A percentile compares a stretch with the other conserved stretches of the same genome.
Conservation (phyloP, 2,888 invertebrate species). For the Epirrita christyi region DNA sequence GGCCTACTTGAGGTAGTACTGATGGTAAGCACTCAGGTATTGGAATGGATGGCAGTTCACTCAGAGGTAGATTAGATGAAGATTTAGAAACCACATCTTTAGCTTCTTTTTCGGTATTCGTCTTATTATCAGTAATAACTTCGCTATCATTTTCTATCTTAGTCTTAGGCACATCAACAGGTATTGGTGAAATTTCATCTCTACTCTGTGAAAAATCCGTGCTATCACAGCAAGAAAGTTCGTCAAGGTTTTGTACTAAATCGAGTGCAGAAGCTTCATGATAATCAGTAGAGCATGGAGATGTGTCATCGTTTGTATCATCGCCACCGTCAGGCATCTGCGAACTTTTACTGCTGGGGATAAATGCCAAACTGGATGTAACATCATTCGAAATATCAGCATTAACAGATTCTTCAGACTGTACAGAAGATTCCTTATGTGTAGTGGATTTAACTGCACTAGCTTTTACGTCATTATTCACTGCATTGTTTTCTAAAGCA, state of each 20-base stretch:
- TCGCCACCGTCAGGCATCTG: constrained; percentile 62
- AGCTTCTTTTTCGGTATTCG: constrained; percentile 36
- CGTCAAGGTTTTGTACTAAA: constrained; percentile 71
- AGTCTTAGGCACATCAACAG: constrained; percentile 30
- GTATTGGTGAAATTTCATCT: constrained; percentile 56
- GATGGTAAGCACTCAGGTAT: constrained; percentile 53
- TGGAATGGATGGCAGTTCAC: constrained; percentile 72
- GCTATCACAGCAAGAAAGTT: constrained; percentile 73
- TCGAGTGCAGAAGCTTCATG: constrained; percentile 80
- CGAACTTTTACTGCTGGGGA: constrained; percentile 78
- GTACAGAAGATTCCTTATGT: constrained; percentile 64
- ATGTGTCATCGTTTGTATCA: constrained; percentile 76
- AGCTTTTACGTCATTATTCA: constrained; percentile 59
- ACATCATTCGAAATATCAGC: constrained; percentile 77
- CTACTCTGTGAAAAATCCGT: constrained; percentile 78
- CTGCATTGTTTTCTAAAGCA: constrained; percentile 48
- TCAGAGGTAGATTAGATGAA: constrained; percentile 59
- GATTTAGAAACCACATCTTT: constrained; percentile 41
- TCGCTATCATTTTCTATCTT: constrained; percentile 38
- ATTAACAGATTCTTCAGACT: constrained; percentile 74
- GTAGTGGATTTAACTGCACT: constrained; percentile 48
- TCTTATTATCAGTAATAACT: constrained; percentile 25
- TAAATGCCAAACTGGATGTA: constrained; percentile 78
- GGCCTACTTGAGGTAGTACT: constrained; percentile 49
- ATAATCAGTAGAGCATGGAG: constrained; percentile 79